Base-by-base conservation (phyloP, 2,797 vertebrate genomes). In the Coregonus sp. region DNA sequence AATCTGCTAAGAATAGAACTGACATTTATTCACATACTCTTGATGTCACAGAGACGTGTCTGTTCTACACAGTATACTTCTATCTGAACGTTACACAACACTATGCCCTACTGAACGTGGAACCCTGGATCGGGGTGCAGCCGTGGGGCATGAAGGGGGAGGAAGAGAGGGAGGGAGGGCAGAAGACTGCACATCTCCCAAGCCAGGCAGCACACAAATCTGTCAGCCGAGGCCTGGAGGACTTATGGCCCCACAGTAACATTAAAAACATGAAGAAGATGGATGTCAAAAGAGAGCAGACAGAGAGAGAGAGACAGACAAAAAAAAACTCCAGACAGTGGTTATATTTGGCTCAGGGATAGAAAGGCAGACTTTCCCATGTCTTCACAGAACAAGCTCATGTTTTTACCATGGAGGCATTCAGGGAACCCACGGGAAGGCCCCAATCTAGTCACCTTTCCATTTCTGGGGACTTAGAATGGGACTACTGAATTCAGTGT, bases 301-400 rank as follows among this genome's bases (percentile, higher is more conserved):
- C 9, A 33, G 63, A 65, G 61, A 33, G 11, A 14, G 4, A 16
- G 63, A 65, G 61, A 33, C 3, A 14, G 4, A 15, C 5, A 16
- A 33, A 29, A 37, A 16, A 20, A 31, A 31, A 76, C 75, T 75
- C 61, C 73, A 81, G 70, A 68, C 76, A 59, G 50, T 29, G 70
- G 77, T 77, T 84, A 84, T 81, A 83, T 84, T 82, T 83, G 78
- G 77, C 75, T 67, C 29, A 29, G 37, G 72, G 71, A 74, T 78
- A 61, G 76, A 74, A 80, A 76, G 74, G 76, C 79, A 77, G 73
- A 82, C 77, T 74, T 85, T 87, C 82, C 7, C 69, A 15, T 37
- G 25, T 37, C 11, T 47, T 6, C 18, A 12, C 5, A 9, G 66
- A 14, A 29, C n/a, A 29, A n/a, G 15, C 1, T 56, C 47, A 35